Percentiles rank a stretch among this genome's conserved stretches.
Conservation (phyloP, 2,113 vertebrate species). For the Phaethon lepturus region DNA sequence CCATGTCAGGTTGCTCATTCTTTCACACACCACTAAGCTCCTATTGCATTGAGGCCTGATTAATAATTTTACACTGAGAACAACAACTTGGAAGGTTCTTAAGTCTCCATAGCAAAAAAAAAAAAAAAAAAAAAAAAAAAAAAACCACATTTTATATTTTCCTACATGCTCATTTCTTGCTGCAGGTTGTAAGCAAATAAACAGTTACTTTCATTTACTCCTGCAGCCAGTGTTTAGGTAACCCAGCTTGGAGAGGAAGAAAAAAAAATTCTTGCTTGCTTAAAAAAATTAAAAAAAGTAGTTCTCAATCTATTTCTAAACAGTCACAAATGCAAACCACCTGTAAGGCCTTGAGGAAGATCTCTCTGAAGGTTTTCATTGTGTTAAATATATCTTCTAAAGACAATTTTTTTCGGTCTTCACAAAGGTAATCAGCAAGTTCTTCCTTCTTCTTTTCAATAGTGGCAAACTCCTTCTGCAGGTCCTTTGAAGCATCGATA, state of each 20-base stretch:
- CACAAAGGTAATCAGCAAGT: slow-evolving; percentile 90
- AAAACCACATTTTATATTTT: neutral
- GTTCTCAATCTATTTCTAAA: neutral
- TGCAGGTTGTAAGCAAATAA: neutral
- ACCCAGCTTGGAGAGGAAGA: neutral
- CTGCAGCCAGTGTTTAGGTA: neutral
- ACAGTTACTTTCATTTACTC: neutral
- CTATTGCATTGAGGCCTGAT: neutral
- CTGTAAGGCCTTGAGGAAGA: slow-evolving; percentile 88
- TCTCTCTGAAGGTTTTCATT: slow-evolving; percentile 86
- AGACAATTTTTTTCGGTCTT: slow-evolving; percentile 83
- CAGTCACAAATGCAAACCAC: slow-evolving; percentile 75
- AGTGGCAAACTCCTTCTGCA: slow-evolving; percentile 75
- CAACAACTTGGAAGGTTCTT: neutral
- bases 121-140: neutral
- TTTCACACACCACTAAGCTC: neutral
- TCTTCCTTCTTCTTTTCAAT: slow-evolving; percentile 80
- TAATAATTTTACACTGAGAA: neutral
- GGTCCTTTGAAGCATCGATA: slow-evolving; percentile 60
- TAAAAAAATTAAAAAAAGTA: neutral
- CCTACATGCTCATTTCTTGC: neutral
- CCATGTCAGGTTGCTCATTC: neutral
- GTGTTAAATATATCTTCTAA: slow-evolving; percentile 88
- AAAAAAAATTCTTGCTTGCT: neutral
- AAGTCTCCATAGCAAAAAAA: neutral